Conservation (phyloP, 1,140 invertebrate species). For the Drosophila equinoxialis region DNA sequence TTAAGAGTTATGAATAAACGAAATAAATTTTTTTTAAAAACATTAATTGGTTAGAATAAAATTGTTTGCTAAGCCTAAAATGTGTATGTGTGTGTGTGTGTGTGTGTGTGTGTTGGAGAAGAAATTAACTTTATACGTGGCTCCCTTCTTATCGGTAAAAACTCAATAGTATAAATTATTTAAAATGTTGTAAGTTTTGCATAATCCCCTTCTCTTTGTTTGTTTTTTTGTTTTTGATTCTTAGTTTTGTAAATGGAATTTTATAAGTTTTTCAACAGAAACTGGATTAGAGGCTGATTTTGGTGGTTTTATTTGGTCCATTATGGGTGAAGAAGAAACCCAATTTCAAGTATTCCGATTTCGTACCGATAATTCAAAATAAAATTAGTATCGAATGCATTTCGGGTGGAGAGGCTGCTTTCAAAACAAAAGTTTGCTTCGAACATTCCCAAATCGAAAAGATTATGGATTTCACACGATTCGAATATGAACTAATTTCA, state of each 20-base stretch:
- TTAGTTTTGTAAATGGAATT: constrained; percentile 11
- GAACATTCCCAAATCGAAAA: too few relatives aligned
- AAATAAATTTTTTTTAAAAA: constrained; percentile 47
- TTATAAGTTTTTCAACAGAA: background rate
- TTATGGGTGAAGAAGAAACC: background rate
- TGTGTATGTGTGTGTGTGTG: constrained; percentile 2
- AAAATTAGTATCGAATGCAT: background rate
- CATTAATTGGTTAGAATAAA: constrained; percentile 33
- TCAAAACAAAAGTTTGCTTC: too few relatives aligned
- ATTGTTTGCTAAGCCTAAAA: constrained; percentile 46
- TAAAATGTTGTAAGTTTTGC: background rate
- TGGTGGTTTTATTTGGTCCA: background rate
- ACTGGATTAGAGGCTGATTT: background rate
- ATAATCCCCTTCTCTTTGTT: background rate
- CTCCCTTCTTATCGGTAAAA: constrained; percentile 10
- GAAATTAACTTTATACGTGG: constrained; percentile 24
- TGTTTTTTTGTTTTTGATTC: constrained; percentile 20
- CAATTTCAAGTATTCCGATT: background rate
- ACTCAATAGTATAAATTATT: constrained; percentile 2
- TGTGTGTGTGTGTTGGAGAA: background rate
- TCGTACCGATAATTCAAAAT: background rate
- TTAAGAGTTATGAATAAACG: constrained; percentile 44
- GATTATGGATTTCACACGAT: too few relatives aligned
- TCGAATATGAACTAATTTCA: too few relatives aligned
- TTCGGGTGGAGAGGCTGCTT: background rate